Evolutionary conservation across 1,140 invertebrate species (phyloP).

Genomic region (Caenorhabditis brenneri): DNA sequence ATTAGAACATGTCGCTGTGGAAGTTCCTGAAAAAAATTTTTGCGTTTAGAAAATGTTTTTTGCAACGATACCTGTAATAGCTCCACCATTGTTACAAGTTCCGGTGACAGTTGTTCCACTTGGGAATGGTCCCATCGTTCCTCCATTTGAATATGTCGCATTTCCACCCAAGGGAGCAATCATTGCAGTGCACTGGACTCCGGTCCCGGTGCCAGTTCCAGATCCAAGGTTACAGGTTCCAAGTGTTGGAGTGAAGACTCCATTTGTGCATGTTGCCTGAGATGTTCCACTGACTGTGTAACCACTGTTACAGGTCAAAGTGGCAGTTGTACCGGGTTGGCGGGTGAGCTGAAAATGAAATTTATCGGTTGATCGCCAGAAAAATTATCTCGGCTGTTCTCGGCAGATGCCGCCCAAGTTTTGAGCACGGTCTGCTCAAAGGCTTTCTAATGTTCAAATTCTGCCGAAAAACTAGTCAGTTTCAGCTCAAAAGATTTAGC

Average conservation of each 20-base stretch:
- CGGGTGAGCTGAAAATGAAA: not conserved
- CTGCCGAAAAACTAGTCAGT: no score
- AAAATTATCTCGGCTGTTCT: not conserved
- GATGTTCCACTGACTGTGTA: not conserved
- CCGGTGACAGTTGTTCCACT: not conserved
- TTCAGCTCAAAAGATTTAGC: no score
- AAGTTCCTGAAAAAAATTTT: not conserved
- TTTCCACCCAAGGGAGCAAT: not conserved
- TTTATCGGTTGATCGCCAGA: no score
- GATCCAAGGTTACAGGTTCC: not conserved
- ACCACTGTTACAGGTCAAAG: not conserved
- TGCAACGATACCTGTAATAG: not conserved
- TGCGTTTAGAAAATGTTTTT: not conserved
- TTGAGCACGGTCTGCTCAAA: no score
- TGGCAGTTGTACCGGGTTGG: not conserved
- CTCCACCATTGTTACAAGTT: not conserved
- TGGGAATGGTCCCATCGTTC: not conserved
- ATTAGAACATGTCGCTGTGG: not conserved
- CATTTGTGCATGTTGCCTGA: not conserved
- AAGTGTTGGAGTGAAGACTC: not conserved
- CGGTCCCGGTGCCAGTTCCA: not conserved
- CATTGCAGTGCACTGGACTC: constrained; percentile 12
- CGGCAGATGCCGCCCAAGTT: no score
- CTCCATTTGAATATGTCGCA: constrained; percentile 8
- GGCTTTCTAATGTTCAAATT: no score